phyloP scores from a whole-genome alignment of 2,113 vertebrate species.

The Buteo buteo region DNA sequence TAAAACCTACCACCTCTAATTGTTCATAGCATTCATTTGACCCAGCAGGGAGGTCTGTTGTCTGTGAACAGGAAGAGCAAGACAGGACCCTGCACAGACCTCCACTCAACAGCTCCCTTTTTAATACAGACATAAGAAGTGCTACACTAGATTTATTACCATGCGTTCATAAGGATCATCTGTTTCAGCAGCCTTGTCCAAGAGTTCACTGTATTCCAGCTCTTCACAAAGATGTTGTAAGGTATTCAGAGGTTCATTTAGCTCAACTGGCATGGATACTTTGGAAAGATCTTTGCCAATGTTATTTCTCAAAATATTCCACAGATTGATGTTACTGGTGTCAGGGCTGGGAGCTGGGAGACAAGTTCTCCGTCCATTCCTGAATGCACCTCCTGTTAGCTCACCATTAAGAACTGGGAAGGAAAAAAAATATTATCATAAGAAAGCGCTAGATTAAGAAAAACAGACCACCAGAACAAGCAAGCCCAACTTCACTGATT shows the following conservation, averaged over 20 bases:
- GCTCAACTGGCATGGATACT: constrained; percentile 98
- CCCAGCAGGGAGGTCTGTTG: neutral
- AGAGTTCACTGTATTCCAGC: constrained; percentile 95
- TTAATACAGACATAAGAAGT: neutral
- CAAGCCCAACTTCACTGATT: neutral
- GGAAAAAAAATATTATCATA: neutral
- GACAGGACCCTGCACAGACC: neutral
- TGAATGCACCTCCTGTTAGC: constrained; percentile 89
- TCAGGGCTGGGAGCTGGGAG: constrained; percentile 92
- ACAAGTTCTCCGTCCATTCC: constrained; percentile 91
- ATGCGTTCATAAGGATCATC: constrained; percentile 94
- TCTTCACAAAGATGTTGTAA: constrained; percentile 98
- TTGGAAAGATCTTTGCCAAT: constrained; percentile 98
- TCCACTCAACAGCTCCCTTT: neutral
- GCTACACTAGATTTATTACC: constrained; percentile 72
- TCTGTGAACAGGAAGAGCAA: neutral
- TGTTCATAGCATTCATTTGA: neutral
- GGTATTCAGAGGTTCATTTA: constrained; percentile 97
- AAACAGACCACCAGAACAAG: neutral
- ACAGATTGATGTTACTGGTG: constrained; percentile 97
- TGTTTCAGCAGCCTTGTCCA: constrained; percentile 94
- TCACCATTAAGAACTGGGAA: constrained; percentile 91
- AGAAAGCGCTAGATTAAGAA: neutral
- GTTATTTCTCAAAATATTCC: constrained; percentile 99
- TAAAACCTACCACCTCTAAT: neutral